These are phyloP conservation scores for Rhadina sibilatrix DNA, from an alignment of 2,113 vertebrate species.

Conservation along the genomic window DNA sequence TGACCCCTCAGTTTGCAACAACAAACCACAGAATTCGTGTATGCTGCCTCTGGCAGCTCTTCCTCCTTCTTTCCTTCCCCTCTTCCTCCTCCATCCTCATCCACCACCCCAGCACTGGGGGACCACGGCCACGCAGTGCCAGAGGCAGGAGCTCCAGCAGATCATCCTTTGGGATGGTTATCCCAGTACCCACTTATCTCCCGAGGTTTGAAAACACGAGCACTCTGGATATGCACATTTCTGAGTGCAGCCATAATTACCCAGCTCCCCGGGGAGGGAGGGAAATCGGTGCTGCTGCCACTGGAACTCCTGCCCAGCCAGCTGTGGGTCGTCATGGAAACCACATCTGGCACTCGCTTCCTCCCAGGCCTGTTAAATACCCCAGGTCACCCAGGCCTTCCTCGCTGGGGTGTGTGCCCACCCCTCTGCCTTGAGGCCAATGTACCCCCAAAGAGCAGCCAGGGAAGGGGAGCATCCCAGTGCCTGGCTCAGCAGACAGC, in stretches of 20 bases:
- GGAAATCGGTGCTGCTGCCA: background rate
- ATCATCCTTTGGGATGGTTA: background rate
- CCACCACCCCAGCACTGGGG: fast-evolving
- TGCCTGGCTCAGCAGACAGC: background rate
- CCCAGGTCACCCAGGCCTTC: background rate
- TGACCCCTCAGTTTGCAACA: background rate
- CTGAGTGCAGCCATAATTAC: background rate
- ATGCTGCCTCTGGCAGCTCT: background rate
- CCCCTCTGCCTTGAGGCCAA: background rate
- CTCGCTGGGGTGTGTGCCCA: background rate
- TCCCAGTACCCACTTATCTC: background rate
- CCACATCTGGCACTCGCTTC: slow-evolving; percentile 26
- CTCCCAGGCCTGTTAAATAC: background rate
- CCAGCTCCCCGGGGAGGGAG: background rate
- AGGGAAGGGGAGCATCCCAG: background rate
- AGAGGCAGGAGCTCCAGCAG: background rate
- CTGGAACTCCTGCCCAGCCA: slow-evolving; percentile 34
- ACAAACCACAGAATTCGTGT: background rate
- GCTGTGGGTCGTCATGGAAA: slow-evolving; percentile 51
- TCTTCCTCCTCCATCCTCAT: background rate
- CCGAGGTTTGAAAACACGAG: background rate
- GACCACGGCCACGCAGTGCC: background rate
- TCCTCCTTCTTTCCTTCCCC: background rate
- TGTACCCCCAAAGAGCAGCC: background rate
- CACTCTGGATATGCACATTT: background rate